These are phyloP conservation scores for Pygmarrhopalites habei DNA, from an alignment of 1,140 invertebrate species.

Conservation along the genomic window DNA sequence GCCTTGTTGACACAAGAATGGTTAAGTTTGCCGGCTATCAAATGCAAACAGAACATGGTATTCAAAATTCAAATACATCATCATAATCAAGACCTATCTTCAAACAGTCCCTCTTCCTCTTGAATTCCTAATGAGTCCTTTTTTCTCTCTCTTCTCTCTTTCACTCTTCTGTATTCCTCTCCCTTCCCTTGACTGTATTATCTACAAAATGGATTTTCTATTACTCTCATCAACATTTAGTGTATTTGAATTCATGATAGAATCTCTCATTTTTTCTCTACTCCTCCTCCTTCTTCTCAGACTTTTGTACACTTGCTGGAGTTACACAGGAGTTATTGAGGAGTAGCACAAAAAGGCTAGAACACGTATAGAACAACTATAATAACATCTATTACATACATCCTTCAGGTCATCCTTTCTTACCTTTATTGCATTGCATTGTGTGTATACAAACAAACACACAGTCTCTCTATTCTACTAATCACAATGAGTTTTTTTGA, in stretches of 20 bases:
- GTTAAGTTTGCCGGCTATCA: not conserved
- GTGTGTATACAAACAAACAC: no score
- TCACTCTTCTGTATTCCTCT: no score
- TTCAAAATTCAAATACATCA: not conserved
- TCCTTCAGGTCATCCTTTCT: no score
- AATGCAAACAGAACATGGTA: not conserved
- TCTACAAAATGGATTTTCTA: not conserved
- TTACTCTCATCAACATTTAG: slow-evolving; percentile 1
- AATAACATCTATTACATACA: no score
- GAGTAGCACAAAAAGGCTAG: no score
- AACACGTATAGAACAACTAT: no score
- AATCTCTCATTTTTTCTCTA: not conserved
- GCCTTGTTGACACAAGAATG: not conserved
- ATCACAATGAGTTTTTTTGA: no score
- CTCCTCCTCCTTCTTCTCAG: not conserved
- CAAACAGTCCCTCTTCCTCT: not conserved
- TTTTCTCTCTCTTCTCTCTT: no score
- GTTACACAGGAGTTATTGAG: no score
- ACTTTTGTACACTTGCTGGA: no score
- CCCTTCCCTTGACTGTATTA: not conserved
- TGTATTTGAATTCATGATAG: not conserved
- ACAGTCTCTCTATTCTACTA: no score
- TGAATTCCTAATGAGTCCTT: not conserved
- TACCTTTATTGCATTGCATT: no score
- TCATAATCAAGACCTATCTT: not conserved